Evolutionary conservation across 1,140 invertebrate genomes (phyloP).

Genomic region (Neelides sp.): DNA sequence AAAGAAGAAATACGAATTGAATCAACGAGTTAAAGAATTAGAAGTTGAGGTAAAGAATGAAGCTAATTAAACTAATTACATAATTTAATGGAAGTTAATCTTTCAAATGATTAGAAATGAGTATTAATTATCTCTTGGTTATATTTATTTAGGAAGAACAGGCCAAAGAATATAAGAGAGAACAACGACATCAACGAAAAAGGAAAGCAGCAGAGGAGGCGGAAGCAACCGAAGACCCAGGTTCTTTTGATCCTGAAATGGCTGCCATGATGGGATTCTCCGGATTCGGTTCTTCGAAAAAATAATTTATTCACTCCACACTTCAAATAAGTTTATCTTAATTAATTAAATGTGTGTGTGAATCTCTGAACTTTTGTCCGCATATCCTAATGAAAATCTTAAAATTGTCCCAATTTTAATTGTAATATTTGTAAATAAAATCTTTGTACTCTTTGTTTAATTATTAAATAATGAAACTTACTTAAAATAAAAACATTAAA

Average conservation of each 20-base stretch:
- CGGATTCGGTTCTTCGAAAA: conserved; percentile 86
- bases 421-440: too few relatives aligned
- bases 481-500: too few relatives aligned
- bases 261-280: conserved; percentile 94
- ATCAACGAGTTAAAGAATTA: conserved; percentile 76
- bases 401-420: too few relatives aligned
- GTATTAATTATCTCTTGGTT: neutral
- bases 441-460: too few relatives aligned
- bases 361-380: too few relatives aligned
- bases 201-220: conserved; percentile 51
- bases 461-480: too few relatives aligned
- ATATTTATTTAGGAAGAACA: conserved; percentile 61
- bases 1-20: conserved; percentile 90
- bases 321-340: too few relatives aligned
- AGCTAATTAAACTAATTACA: neutral
- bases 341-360: too few relatives aligned
- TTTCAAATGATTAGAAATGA: neutral
- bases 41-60: conserved; percentile 64
- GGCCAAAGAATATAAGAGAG: conserved; percentile 78
- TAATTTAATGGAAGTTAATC: neutral
- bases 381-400: too few relatives aligned
- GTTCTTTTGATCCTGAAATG: conserved; percentile 55
- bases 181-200: conserved; percentile 80
- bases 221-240: conserved; percentile 39
- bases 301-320: too few relatives aligned